Percentiles rank a stretch among this genome's conserved stretches.
These are phyloP conservation scores for Rhizomys pruinosus DNA, from an alignment of 2,113 vertebrate species.

Conservation along the genomic window DNA sequence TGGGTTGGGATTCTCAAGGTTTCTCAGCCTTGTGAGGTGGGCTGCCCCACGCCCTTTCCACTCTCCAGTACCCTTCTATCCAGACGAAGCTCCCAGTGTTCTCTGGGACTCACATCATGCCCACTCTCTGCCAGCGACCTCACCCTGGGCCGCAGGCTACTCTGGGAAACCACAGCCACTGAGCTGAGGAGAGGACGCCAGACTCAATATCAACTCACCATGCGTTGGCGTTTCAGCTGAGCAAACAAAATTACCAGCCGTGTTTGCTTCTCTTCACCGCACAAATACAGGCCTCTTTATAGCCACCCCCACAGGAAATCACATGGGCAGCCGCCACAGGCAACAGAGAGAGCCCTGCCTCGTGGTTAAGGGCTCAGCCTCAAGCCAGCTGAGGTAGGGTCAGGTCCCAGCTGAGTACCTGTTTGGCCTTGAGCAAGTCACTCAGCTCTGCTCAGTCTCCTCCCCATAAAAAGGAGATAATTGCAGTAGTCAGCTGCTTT, in stretches of 20 bases:
- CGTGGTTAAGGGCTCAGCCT: neutral
- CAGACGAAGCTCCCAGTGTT: neutral
- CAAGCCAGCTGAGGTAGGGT: neutral
- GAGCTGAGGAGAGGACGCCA: conserved; percentile 1
- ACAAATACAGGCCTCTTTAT: conserved; percentile 26
- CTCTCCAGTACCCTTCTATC: neutral
- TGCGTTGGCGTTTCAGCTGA: conserved; percentile 77
- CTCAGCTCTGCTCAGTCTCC: neutral
- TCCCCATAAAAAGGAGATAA: neutral
- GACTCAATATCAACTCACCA: conserved; percentile 61
- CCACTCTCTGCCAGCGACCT: conserved; percentile 40
- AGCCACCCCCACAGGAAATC: conserved; percentile 36
- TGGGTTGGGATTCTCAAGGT: neutral
- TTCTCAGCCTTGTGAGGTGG: neutral
- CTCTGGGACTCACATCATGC: neutral
- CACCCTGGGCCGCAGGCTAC: conserved; percentile 3
- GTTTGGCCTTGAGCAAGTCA: conserved; percentile 13
- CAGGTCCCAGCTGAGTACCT: neutral
- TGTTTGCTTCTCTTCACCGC: neutral
- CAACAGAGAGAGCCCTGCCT: neutral
- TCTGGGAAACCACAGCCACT: conserved; percentile 58
- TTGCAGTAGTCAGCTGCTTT: neutral
- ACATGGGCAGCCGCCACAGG: neutral
- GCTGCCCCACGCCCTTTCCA: neutral
- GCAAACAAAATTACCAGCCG: conserved; percentile 59